phyloP scores from a whole-genome alignment of 1,140 invertebrate species.

The Sinonovacula constricta region DNA sequence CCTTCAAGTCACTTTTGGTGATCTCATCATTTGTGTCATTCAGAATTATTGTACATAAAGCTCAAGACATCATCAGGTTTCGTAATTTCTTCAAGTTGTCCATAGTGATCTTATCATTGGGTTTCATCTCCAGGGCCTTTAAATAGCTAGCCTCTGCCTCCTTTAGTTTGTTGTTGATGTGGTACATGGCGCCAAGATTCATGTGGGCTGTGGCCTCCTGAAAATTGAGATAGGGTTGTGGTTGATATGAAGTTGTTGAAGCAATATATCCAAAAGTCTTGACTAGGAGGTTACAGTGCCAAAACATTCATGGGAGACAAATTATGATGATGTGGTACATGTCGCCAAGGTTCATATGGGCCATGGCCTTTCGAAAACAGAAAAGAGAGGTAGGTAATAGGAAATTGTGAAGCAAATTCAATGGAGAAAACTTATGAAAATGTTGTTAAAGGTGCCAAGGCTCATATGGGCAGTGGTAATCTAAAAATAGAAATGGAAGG shows the following conservation, averaged over 20 bases:
- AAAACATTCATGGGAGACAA: no score
- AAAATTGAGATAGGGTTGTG: no score
- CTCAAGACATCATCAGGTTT: conserved; percentile 69
- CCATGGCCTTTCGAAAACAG: conserved; percentile 87
- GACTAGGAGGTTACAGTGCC: no score
- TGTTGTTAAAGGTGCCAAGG: no score
- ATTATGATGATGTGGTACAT: conserved; percentile 95
- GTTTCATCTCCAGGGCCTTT: conserved; percentile 89
- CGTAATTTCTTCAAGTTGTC: conserved; percentile 91
- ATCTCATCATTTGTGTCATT: background rate
- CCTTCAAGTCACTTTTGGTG: background rate
- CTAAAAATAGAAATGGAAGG: no score
- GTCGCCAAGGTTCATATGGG: conserved; percentile 95
- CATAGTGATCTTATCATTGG: conserved; percentile 90
- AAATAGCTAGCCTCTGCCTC: conserved; percentile 92
- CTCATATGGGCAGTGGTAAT: no score
- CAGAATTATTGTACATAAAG: background rate
- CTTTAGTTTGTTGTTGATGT: conserved; percentile 92
- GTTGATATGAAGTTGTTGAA: no score
- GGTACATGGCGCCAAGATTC: conserved; percentile 95
- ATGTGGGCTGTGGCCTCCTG: conserved; percentile 93
- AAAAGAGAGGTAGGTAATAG: no score
- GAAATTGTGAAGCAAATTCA: no score
- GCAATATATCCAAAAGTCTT: no score
- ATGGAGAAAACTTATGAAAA: no score